Evolutionary conservation across 1,140 invertebrate species (phyloP).

Genomic region (Eciton burchellii): DNA sequence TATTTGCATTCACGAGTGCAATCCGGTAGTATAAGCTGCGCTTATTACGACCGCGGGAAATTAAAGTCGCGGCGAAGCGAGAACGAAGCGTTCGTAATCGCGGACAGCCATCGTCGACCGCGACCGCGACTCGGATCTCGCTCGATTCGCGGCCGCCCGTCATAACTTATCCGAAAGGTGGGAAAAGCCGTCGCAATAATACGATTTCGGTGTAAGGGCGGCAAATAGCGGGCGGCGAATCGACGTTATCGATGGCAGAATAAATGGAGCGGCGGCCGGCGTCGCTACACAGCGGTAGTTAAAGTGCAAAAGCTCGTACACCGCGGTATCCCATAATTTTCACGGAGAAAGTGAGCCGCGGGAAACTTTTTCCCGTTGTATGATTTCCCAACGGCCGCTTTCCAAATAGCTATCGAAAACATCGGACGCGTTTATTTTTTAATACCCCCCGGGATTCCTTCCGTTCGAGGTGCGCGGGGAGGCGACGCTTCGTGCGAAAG

Average conservation of each 20-base stretch:
- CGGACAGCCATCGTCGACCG: constrained; percentile 49
- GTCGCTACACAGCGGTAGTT: constrained; percentile 59
- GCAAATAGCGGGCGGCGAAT: constrained; percentile 65
- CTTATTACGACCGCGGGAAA: too few species aligned
- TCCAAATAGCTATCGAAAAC: constrained; percentile 59
- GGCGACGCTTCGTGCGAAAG: constrained; percentile 21
- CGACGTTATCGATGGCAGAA: constrained; percentile 65
- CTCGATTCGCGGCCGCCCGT: constrained; percentile 44
- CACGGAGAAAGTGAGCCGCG: constrained; percentile 50
- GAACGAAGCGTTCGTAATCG: too few species aligned
- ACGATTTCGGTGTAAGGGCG: constrained; percentile 59
- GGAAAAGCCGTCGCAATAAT: constrained; percentile 53
- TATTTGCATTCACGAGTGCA: too few species aligned
- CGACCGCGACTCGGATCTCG: constrained; percentile 28
- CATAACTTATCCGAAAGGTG: constrained; percentile 54
- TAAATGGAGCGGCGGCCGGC: constrained; percentile 59
- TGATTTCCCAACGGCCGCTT: constrained; percentile 51
- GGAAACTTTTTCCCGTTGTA: constrained; percentile 60
- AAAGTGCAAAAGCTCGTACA: constrained; percentile 74
- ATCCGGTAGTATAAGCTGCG: too few species aligned
- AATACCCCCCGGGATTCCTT: constrained; percentile 46
- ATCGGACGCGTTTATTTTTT: constrained; percentile 51
- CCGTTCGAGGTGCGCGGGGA: constrained; percentile 12
- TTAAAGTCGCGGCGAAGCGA: too few species aligned
- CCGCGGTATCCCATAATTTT: constrained; percentile 68